Percentiles rank a stretch among this genome's conserved stretches.
phyloP scores from a whole-genome alignment of 2,797 vertebrate genomes.

The Arnoldichthys spilopterus region DNA sequence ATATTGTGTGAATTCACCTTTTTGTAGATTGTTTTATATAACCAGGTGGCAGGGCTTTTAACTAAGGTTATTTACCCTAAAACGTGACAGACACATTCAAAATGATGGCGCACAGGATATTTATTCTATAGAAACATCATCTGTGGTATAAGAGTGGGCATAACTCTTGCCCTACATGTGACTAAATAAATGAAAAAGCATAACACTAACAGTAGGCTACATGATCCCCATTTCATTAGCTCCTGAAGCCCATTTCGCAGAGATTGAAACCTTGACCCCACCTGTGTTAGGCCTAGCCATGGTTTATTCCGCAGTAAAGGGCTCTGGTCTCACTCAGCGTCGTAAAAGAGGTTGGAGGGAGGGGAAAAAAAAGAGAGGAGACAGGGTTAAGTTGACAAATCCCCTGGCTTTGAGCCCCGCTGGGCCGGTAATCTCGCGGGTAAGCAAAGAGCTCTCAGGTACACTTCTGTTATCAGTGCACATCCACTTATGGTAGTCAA shows the following conservation, averaged over 20 bases:
- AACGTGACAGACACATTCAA: background rate
- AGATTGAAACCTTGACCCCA: constrained; percentile 68
- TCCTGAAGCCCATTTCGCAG: constrained; percentile 27
- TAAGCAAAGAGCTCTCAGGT: constrained; percentile 69
- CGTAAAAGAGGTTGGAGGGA: constrained; percentile 64
- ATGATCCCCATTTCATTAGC: constrained; percentile 47
- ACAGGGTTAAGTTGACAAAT: constrained; percentile 61
- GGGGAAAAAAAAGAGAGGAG: constrained; percentile 57
- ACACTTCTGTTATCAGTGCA: constrained; percentile 74
- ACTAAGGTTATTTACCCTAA: background rate
- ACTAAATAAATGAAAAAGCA: constrained; percentile 37
- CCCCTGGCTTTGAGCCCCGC: constrained; percentile 48
- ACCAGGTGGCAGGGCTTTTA: too few relatives aligned
- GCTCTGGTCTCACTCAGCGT: constrained; percentile 51
- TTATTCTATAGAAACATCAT: background rate
- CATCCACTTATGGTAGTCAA: constrained; percentile 78
- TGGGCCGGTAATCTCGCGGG: constrained; percentile 54
- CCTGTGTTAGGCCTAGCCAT: constrained; percentile 45
- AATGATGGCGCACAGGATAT: background rate
- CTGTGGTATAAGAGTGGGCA: background rate
- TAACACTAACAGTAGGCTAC: constrained; percentile 10
- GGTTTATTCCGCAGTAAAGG: constrained; percentile 58
- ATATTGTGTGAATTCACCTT: too few relatives aligned
- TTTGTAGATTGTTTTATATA: background rate
- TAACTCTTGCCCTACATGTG: constrained; percentile 10